Base-by-base conservation (phyloP, 2,888 invertebrate genomes). In the Laspeyria flexula region DNA sequence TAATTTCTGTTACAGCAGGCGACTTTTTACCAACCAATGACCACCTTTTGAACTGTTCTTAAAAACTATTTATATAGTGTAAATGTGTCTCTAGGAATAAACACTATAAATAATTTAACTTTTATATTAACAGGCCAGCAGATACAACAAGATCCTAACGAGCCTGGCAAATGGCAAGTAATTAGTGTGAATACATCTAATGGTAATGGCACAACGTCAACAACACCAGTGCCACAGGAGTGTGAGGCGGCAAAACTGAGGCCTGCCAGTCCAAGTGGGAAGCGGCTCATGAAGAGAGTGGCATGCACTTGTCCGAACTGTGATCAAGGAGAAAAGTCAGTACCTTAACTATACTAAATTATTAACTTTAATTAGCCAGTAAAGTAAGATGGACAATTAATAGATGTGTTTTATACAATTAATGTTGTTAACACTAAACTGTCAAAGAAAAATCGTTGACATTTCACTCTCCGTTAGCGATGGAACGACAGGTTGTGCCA, bases 271-370 rank as follows among this genome's bases (percentile, higher is more conserved):
- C 89, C 90, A 18, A 66, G 62, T 31, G 81, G 78, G 48, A 92
- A 91, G 77, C 73, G 88, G 21, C 91, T 96, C 57, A 93, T 97
- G 60, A 95, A 98, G 71, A 92, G 99, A 33, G 98, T 99, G 6
- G 99, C 99, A 0, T 99, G 99, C 86, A 98, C 98, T 0, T 99
- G 99, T 85, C 99, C 99, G 0, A 99, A 99, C 86, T 99, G 99
- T 81, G 96, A 96, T 41, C 98, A 97, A 77, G 97, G 96, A 3
- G 97, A 97, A 76, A 95, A 95, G 94, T 94, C 65, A 83, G 86
- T 79, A 7, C 4, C 18, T 34, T 23, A 23, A 15, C 7, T 25
- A 25, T 25, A 25, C 3, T 6, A 7, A 25, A 6, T 25, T 25
- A 25, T 3, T 18, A 25, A 25, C 3, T 25, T 6, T 7, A 7